Conservation (phyloP, 2,797 vertebrate genomes). For the Halcyon leucocephala region DNA sequence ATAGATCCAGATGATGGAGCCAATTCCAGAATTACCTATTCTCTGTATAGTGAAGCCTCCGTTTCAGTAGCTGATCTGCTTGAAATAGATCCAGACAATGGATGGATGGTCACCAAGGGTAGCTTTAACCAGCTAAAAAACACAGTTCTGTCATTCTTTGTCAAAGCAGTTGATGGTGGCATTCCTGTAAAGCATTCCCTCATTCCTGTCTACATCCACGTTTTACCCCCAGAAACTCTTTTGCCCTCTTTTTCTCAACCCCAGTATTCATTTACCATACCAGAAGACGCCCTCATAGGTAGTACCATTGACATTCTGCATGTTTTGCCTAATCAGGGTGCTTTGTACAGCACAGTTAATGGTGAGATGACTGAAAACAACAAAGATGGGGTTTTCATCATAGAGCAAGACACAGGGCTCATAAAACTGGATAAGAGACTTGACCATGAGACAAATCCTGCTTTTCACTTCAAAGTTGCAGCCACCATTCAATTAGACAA, state of each 20-base stretch:
- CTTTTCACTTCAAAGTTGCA: slow-evolving; percentile 90
- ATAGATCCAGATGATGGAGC: slow-evolving; percentile 89
- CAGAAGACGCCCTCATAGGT: slow-evolving; percentile 91
- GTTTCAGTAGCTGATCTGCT: slow-evolving; percentile 90
- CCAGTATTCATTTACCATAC: slow-evolving; percentile 88
- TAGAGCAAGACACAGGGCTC: slow-evolving; percentile 90
- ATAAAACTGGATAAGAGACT: slow-evolving; percentile 93
- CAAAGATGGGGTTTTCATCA: slow-evolving; percentile 86
- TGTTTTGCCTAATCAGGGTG: slow-evolving; percentile 79
- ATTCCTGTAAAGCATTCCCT: slow-evolving; percentile 91
- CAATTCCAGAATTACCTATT: slow-evolving; percentile 93
- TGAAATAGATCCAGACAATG: slow-evolving; percentile 97
- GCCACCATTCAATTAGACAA: slow-evolving; percentile 87
- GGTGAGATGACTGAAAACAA: slow-evolving; percentile 91
- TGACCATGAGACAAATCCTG: slow-evolving; percentile 86
- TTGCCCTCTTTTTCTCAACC: slow-evolving; percentile 91
- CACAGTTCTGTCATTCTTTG: slow-evolving; percentile 94
- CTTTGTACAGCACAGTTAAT: slow-evolving; percentile 85
- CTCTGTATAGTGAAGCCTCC: slow-evolving; percentile 93
- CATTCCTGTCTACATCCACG: slow-evolving; percentile 94
- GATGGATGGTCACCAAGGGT: slow-evolving; percentile 97
- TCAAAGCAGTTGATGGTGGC: slow-evolving; percentile 94
- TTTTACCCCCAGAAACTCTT: slow-evolving; percentile 87
- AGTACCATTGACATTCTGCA: slow-evolving; percentile 87
- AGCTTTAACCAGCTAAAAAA: slow-evolving; percentile 90